These are phyloP conservation scores for Porites lobata DNA, from an alignment of 92 coral and sea anemone genomes.

Conservation along the genomic window DNA sequence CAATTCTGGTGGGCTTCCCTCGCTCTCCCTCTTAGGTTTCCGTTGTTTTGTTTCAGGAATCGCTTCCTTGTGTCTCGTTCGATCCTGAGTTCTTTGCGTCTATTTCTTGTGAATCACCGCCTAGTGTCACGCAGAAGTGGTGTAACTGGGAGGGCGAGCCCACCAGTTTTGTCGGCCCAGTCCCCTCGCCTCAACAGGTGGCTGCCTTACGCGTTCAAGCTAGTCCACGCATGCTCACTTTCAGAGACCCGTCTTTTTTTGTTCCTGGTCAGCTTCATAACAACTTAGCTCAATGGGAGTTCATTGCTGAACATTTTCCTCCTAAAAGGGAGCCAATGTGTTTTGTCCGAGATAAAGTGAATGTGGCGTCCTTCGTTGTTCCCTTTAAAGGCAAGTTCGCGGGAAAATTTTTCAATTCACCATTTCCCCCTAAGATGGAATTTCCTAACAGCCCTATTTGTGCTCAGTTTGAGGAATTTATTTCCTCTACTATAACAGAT, in stretches of 20 bases:
- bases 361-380: conserved; percentile 26
- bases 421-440: conserved; percentile 58
- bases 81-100: no score
- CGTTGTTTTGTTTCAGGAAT: no score
- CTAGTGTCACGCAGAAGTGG: conserved; percentile 46
- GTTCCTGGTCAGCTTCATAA: conserved; percentile 62
- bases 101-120: background rate
- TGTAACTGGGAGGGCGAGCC: conserved; percentile 72
- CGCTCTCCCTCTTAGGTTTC: no score
- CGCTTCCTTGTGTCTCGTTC: no score
- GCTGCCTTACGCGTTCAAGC: conserved; percentile 43
- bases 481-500: conserved; percentile 60
- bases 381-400: conserved; percentile 75
- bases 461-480: conserved; percentile 62
- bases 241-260: conserved; percentile 61
- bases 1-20: no score
- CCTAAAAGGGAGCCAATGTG: conserved; percentile 32
- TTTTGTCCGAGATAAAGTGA: no score
- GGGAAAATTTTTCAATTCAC: conserved; percentile 56
- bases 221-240: conserved; percentile 30
- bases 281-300: conserved; percentile 55
- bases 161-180: conserved; percentile 60
- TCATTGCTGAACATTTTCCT: conserved; percentile 40
- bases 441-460: conserved; percentile 67
- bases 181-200: conserved; percentile 64